Percentiles rank a stretch among this genome's conserved stretches.
Conservation (phyloP, 2,797 vertebrate genomes). For the Manis pentadactyla region DNA sequence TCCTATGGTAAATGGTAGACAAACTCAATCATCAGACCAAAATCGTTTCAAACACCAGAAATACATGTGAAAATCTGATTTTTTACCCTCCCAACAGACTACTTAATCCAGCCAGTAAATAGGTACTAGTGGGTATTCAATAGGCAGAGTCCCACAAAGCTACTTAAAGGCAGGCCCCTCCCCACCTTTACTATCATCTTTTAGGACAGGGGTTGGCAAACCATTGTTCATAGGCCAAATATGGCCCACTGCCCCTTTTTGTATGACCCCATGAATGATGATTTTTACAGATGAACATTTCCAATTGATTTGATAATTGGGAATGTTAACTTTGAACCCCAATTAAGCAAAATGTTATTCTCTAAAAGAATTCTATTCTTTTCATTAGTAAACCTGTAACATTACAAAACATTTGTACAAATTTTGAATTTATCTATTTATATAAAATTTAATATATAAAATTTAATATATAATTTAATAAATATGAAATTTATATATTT, state of each 20-base stretch:
- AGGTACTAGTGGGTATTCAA: not conserved
- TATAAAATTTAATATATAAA: too few species aligned
- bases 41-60: not conserved
- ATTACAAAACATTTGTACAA: not conserved
- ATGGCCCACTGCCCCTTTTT: not conserved
- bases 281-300: not conserved
- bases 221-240: not conserved
- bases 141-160: not conserved
- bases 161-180: not conserved
- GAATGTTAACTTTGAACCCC: not conserved
- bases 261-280: not conserved
- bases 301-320: accelerated
- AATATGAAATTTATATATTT: not conserved
- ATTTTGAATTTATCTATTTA: not conserved
- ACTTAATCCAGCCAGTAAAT: not conserved
- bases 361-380: not conserved
- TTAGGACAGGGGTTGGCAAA: not conserved
- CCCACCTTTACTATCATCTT: not conserved
- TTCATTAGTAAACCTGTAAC: not conserved
- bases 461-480: too few species aligned
- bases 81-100: not conserved
- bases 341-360: not conserved
- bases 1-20: not conserved
- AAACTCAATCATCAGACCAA: not conserved
- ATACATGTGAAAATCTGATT: not conserved